Conservation (phyloP, 1,140 invertebrate genomes). For the Eupeodes corollae region DNA sequence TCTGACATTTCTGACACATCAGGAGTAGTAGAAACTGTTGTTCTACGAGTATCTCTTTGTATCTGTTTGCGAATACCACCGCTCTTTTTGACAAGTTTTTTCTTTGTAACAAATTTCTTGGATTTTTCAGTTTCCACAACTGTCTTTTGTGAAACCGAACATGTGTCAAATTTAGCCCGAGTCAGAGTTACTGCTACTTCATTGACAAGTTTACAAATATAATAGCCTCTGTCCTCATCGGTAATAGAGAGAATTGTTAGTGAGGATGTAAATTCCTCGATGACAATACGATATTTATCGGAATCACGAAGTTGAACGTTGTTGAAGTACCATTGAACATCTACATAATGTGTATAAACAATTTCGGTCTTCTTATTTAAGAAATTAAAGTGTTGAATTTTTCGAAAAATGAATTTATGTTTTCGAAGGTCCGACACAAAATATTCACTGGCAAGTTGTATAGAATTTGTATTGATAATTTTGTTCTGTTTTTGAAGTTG, state of each 20-base stretch:
- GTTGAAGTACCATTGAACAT: slow-evolving; percentile 83
- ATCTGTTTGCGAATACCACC: slow-evolving; percentile 12
- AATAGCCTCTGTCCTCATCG: slow-evolving; percentile 66
- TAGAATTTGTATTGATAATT: too few species aligned
- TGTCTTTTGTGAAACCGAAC: slow-evolving; percentile 14
- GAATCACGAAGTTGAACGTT: slow-evolving; percentile 64
- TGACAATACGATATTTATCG: slow-evolving; percentile 54
- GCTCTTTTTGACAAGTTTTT: slow-evolving; percentile 29
- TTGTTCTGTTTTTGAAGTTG: too few species aligned
- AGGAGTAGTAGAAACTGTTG: slow-evolving; percentile 23
- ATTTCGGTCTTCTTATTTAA: too few species aligned
- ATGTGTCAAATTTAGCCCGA: slow-evolving; percentile 64
- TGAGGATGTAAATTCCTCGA: slow-evolving; percentile 58
- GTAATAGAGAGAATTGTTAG: slow-evolving; percentile 57
- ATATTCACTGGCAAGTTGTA: too few species aligned
- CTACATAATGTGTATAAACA: slow-evolving; percentile 37
- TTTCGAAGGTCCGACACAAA: too few species aligned
- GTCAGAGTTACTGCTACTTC: slow-evolving; percentile 69
- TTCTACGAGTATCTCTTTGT: slow-evolving; percentile 11
- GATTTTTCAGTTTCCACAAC: slow-evolving; percentile 22
- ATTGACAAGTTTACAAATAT: slow-evolving; percentile 75
- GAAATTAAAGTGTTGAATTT: too few species aligned
- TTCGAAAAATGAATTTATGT: too few species aligned
- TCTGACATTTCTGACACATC: slow-evolving; percentile 16
- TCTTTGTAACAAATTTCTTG: slow-evolving; percentile 29